phyloP scores from a whole-genome alignment of 2,888 invertebrate species.

The Pollenia angustigena region DNA sequence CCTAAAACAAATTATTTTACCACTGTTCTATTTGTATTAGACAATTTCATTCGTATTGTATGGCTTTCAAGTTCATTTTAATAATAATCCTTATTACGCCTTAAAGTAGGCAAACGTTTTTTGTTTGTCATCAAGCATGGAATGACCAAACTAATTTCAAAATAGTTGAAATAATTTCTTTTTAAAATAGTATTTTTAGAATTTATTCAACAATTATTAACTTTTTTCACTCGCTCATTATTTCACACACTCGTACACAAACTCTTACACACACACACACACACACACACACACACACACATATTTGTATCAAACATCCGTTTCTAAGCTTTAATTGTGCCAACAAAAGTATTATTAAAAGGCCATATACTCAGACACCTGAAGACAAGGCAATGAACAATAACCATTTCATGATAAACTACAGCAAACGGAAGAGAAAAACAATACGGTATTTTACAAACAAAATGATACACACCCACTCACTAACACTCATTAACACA shows the following conservation, averaged over 20 bases:
- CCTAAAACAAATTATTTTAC: no score
- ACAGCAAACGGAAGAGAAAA: constrained; percentile 32
- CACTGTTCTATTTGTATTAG: no score
- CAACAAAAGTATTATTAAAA: constrained; percentile 57
- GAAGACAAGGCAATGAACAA: constrained; percentile 66
- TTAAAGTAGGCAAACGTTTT: constrained; percentile 12
- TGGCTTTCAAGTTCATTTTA: not conserved
- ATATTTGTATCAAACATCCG: constrained; percentile 56
- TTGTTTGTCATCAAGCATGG: not conserved
- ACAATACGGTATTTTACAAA: constrained; percentile 33
- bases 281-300: not conserved
- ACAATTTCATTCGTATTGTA: no score
- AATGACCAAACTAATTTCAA: constrained; percentile 11
- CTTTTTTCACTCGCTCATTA: not conserved
- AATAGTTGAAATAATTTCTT: constrained; percentile 17
- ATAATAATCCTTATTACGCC: not conserved
- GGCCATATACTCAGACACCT: constrained; percentile 53
- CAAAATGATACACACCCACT: not conserved
- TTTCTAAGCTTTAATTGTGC: constrained; percentile 72
- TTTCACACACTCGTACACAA: not conserved
- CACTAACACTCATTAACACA: not conserved
- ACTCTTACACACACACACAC: not conserved
- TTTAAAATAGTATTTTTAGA: constrained; percentile 19
- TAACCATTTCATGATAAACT: constrained; percentile 65
- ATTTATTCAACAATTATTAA: not conserved